Evolutionary conservation across 53 echinoderm and acorn worm species (phyloP), one percentile per base, ranked within the genome.

Genomic region (Holothuria scabra): DNA sequence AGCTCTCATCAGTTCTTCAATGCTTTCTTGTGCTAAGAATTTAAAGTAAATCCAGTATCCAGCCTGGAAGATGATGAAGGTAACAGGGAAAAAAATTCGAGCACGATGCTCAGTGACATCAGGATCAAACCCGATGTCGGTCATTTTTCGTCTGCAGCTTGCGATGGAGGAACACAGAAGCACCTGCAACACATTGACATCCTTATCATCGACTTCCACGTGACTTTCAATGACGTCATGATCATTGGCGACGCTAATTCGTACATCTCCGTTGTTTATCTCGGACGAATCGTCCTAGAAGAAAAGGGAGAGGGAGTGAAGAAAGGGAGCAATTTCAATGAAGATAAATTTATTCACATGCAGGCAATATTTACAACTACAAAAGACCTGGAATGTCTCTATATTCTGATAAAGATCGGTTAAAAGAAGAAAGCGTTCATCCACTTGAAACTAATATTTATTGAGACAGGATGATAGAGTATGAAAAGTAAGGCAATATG

Each of bases 11-110:
- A 52, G 18, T 52, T 52, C 52, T 52, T 52, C 52, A 18, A 52
- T 52, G 11, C 5, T 16, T 52, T 52, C 18, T 18, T 79, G 58
- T 12, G 79, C 85, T 2, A 93, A 70, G 37, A 87, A 69, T 37
- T 91, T 13, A 28, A 91, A 96, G 56, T 91, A 90, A 12, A 76
- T 65, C 96, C 96, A 96, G 76, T 96, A 96, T 13, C 86, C 57
- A 41, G 80, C 55, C 35, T 93, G 87, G 23, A 96, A 67, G 12
- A 78, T 21, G 8, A 91, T 8, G 82, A 95, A 95, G 3, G 67
- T 56, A 0, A 91, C 14, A 2, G 96, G 96, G 67, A 96, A 96
- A 11, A 79, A 25, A 59, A 88, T 66, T 5, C 93, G 71, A 5
- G 91, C 83, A 12, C 83, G 84, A 35, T 58, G 28, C 63, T 96